A percentile compares a stretch with the other conserved stretches of the same genome.
These are phyloP conservation scores for Paracanthobrama guichenoti DNA, from an alignment of 2,113 vertebrate genomes.

Conservation along the genomic window DNA sequence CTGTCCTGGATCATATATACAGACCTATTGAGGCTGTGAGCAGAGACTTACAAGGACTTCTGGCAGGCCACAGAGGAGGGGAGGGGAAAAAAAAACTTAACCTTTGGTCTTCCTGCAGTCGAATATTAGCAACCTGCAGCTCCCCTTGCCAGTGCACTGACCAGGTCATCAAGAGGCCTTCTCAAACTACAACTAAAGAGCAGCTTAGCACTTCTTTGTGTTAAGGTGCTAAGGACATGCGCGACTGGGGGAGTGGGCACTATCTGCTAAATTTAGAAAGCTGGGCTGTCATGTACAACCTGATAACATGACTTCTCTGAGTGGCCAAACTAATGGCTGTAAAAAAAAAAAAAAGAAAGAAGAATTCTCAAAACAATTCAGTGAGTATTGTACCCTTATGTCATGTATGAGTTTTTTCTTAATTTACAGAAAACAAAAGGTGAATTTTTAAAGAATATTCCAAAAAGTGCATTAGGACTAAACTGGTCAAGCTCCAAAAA, in stretches of 20 bases:
- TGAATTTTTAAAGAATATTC: too few relatives aligned
- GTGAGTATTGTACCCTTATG: too few relatives aligned
- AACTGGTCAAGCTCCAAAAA: too few relatives aligned
- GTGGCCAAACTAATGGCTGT: not conserved
- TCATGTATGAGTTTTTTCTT: too few relatives aligned
- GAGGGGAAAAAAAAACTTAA: constrained; percentile 48
- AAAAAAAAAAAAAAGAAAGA: too few relatives aligned
- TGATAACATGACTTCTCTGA: not conserved
- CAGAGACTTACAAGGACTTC: constrained; percentile 58
- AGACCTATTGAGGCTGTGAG: constrained; percentile 69
- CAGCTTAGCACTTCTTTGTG: not conserved
- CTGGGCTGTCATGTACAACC: not conserved
- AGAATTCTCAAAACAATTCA: too few relatives aligned
- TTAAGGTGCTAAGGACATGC: not conserved
- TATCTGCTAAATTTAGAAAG: not conserved
- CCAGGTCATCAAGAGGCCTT: constrained; percentile 8
- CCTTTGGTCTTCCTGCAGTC: constrained; percentile 3
- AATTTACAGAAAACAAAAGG: too few relatives aligned
- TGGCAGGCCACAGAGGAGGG: constrained; percentile 65
- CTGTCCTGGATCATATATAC: constrained; percentile 77
- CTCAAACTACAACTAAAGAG: not conserved
- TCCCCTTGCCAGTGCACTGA: not conserved
- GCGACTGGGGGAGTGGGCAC: not conserved
- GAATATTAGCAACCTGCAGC: constrained; percentile 16
- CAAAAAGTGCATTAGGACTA: too few relatives aligned